Conservation (phyloP, 2,113 vertebrate genomes). For the Isichthys henryi region DNA sequence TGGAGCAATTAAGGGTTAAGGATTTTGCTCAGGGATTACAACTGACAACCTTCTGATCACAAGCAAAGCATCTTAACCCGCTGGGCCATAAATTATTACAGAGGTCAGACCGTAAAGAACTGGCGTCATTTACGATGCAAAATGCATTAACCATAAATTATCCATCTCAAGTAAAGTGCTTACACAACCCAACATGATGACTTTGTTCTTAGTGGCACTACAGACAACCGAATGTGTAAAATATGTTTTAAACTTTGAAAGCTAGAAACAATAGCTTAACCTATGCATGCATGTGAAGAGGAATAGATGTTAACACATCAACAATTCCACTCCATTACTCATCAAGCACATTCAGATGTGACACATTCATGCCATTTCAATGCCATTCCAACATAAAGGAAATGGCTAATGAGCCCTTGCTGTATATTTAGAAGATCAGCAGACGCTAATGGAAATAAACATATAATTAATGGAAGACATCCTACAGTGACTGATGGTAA, state of each 20-base stretch:
- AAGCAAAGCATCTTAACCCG: background rate
- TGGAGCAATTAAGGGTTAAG: background rate
- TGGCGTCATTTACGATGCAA: background rate
- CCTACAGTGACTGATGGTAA: background rate
- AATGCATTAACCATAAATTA: background rate
- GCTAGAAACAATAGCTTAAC: background rate
- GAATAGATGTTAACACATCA: background rate
- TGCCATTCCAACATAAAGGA: background rate
- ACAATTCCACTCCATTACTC: background rate
- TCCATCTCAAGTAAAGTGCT: background rate
- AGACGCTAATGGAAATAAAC: background rate
- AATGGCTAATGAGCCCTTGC: background rate
- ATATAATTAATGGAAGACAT: background rate
- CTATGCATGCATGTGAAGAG: background rate
- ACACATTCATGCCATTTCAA: background rate
- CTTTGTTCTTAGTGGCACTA: background rate
- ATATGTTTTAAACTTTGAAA: background rate
- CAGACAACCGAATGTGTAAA: background rate
- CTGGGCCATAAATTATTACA: background rate
- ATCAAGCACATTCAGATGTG: background rate
- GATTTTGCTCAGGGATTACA: background rate
- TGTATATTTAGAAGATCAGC: background rate
- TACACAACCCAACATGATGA: background rate
- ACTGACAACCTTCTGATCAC: background rate
- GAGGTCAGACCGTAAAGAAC: background rate